Evolutionary conservation across 2,888 invertebrate species (phyloP), one percentile per base, ranked within the genome.

Genomic region (Hedychridium roseum): DNA sequence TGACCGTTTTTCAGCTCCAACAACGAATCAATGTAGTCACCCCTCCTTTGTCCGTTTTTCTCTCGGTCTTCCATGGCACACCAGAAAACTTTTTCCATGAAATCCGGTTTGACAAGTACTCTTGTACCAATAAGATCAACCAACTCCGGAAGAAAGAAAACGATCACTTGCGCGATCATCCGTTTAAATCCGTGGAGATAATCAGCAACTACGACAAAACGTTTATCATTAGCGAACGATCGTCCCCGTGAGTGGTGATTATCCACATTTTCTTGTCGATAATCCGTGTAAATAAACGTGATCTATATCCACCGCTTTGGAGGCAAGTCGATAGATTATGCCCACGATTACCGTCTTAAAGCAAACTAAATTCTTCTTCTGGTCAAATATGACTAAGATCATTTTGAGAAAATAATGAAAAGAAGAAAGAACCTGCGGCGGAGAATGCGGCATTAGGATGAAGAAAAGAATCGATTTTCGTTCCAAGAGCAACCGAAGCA

Each of bases 111-210:
- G 45, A 71, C 73, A 2, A 76, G 50, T 52, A 75, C 61, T 2
- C 54, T 55, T 6, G 66, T 62, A 2, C 74, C 73, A n/a, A 75
- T 58, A 5, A 69, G 18, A 40, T 73, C 71, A 0, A 72, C 68
- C 11, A 75, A 39, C 60, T 75, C 76, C 1, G 76, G 74, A 60
- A 74, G 67, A 43, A 76, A 76, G 40, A 76, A 74, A 0, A 74
- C 71, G 2, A 66, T 66, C 0, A 73, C 71, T 7, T 74, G 51
- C 1, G 73, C 73, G 1, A 75, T 64, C 75, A 75, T 75, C 17
- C 75, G 49, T 34, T 71, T 74, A 42, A 75, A 73, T 21, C 71
- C 70, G 38, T 73, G 71, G 32, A 74, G 74, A 26, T 73, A 74
- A 35, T 73, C 63, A 11, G 42, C 38, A 6, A 73, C 74, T 73